Base-by-base conservation (phyloP, 2,113 vertebrate genomes). In the Tragulus kanchil region DNA sequence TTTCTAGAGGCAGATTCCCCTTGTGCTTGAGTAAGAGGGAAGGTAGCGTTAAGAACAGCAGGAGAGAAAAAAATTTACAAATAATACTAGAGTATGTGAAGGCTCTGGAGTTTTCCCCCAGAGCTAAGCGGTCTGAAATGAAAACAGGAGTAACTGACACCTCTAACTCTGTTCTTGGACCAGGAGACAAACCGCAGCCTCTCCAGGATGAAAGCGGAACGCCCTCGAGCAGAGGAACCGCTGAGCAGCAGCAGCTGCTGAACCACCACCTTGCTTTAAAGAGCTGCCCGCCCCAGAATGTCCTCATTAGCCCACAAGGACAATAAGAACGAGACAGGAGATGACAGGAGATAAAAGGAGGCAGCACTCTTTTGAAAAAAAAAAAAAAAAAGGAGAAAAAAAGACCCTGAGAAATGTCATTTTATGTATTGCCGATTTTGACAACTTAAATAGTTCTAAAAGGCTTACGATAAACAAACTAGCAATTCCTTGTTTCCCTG, bases 351-450 rank as follows among this genome's bases (percentile, higher is more conserved):
- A 54, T 42, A n/a, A 93, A 73, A 71, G 65, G 59, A 56, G 67
- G 26, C 64, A 89, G 45, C 8, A 45, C 59, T 45, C 36, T 85
- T 93, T 56, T 93, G 45, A 96, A 95, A 97, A 89, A 28, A 54
- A 84, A 77, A 3, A 21, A 14, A 3, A 62, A 4, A 11, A 75
- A 36, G 11, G 26, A 26, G 10, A 88, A 88, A 79, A 79, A 83
- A 42, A 58, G 42, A 67, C 52, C 45, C 10, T 15, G 11, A 95
- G 62, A 94, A 96, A 75, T 69, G 6, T 75, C 85, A 92, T 59
- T 90, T 90, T 67, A 58, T 15, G 11, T 81, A 94, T 3, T 67
- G 48, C 14, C 31, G 54, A 54, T 92, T 89, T 36, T 82, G 81
- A 92, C 56, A 92, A 90, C 58, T 90, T 14, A 69, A 92, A 64